phyloP scores from a whole-genome alignment of 2,888 invertebrate genomes.

The Parnassius orleans region DNA sequence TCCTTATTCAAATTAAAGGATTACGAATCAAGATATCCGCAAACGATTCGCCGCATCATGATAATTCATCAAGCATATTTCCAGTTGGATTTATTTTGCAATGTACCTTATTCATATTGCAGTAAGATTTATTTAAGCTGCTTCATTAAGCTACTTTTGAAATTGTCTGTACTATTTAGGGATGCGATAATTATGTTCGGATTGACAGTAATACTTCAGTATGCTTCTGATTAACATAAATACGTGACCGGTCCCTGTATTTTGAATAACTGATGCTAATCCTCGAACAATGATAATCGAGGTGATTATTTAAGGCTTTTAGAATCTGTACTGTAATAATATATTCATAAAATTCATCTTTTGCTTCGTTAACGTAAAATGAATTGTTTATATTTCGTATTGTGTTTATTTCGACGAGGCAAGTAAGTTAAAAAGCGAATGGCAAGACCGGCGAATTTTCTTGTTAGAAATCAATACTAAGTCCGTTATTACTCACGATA shows the following conservation, averaged over 20 bases:
- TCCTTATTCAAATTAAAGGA: slow-evolving; percentile 27
- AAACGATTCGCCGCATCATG: slow-evolving; percentile 20
- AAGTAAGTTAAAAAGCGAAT: too few species aligned
- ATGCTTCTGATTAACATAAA: slow-evolving; percentile 25
- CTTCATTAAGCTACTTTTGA: not conserved
- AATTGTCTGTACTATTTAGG: slow-evolving; percentile 16
- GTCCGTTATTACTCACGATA: too few species aligned
- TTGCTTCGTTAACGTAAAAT: slow-evolving; percentile 9
- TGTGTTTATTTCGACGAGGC: too few species aligned
- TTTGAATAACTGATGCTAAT: slow-evolving; percentile 23
- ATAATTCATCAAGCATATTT: slow-evolving; percentile 8
- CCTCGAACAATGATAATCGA: slow-evolving; percentile 22
- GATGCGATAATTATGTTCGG: slow-evolving; percentile 20
- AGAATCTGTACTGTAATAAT: slow-evolving; percentile 18
- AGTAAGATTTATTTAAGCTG: slow-evolving; percentile 2
- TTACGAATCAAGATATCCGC: slow-evolving; percentile 26
- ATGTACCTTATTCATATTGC: not conserved
- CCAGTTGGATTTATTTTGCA: not conserved
- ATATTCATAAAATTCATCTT: slow-evolving; percentile 15
- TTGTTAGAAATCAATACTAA: too few species aligned
- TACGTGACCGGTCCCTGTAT: slow-evolving; percentile 20
- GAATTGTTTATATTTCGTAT: not conserved
- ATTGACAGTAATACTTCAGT: slow-evolving; percentile 26
- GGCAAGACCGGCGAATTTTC: too few species aligned
- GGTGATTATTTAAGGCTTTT: slow-evolving; percentile 15